Percentiles rank a stretch among this genome's conserved stretches.
These are phyloP conservation scores for Phataginus tricuspis DNA, from an alignment of 2,797 vertebrate genomes.

Conservation along the genomic window DNA sequence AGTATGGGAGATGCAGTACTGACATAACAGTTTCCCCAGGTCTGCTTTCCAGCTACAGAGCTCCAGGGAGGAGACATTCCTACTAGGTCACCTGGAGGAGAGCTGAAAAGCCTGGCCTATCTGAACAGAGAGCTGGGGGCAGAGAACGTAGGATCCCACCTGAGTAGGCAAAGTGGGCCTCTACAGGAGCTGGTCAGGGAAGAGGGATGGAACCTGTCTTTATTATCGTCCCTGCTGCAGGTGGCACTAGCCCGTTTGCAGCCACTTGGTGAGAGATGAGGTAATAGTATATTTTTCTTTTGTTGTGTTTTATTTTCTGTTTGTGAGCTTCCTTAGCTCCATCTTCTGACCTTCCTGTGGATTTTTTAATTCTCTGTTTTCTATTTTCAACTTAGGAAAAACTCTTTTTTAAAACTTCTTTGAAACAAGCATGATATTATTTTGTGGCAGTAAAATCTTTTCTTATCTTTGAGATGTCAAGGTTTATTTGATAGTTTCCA, in stretches of 20 bases:
- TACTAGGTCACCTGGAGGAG: too few relatives aligned
- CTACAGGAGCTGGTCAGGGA: neutral
- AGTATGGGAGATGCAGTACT: neutral
- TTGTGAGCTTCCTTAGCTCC: neutral
- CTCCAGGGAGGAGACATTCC: neutral
- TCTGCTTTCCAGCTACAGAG: neutral
- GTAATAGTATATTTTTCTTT: neutral
- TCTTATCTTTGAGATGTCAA: neutral
- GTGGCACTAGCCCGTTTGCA: neutral
- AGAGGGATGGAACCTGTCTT: neutral
- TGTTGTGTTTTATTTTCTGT: neutral
- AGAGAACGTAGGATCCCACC: neutral
- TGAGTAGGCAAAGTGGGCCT: too few relatives aligned
- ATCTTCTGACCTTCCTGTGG: neutral
- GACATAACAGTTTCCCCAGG: neutral
- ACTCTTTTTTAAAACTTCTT: neutral
- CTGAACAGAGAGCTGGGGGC: accelerated
- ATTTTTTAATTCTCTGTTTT: neutral
- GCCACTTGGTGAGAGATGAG: neutral
- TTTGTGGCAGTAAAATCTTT: neutral
- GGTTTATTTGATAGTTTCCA: neutral
- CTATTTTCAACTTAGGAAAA: neutral
- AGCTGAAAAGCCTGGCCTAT: neutral
- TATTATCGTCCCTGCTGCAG: neutral
- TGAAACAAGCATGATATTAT: neutral